Evolutionary conservation across 2,888 invertebrate genomes (phyloP).

Genomic region (Trisateles emortualis): DNA sequence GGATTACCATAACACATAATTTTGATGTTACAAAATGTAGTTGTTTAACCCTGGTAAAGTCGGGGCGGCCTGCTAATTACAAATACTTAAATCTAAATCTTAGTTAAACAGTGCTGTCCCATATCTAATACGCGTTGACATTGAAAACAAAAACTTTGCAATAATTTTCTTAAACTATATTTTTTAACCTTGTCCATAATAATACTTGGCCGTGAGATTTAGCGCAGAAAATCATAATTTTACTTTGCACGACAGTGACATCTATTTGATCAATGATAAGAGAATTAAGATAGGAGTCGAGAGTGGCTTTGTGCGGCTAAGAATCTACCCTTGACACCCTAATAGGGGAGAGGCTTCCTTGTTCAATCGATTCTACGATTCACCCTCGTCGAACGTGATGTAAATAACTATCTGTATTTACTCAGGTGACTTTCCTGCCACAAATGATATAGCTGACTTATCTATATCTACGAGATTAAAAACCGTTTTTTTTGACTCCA

Average conservation of each 20-base stretch:
- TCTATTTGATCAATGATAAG: conserved; percentile 45
- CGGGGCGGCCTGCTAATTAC: too few species aligned
- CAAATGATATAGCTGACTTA: conserved; percentile 11
- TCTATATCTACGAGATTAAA: conserved; percentile 19
- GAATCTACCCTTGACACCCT: conserved; percentile 63
- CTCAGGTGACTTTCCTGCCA: conserved; percentile 54
- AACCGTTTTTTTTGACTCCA: conserved; percentile 3
- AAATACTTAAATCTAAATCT: background rate
- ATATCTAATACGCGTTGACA: background rate
- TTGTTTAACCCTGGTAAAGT: too few species aligned
- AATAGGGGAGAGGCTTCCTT: conserved; percentile 54
- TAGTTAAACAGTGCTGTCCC: background rate
- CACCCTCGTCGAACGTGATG: conserved; percentile 61
- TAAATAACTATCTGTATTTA: conserved; percentile 60
- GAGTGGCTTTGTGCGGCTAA: conserved; percentile 34
- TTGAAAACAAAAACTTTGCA: conserved; percentile 2
- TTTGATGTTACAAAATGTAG: background rate
- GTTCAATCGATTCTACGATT: conserved; percentile 70
- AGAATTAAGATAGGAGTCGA: conserved; percentile 41
- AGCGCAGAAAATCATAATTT: conserved; percentile 18
- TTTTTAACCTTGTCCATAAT: conserved; percentile 32
- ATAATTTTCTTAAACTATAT: conserved; percentile 4
- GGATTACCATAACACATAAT: too few species aligned
- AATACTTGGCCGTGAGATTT: conserved; percentile 32
- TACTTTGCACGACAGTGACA: conserved; percentile 23